Evolutionary conservation across 2,797 vertebrate genomes (phyloP), one percentile per base, ranked within the genome.

Genomic region (Manis javanica): DNA sequence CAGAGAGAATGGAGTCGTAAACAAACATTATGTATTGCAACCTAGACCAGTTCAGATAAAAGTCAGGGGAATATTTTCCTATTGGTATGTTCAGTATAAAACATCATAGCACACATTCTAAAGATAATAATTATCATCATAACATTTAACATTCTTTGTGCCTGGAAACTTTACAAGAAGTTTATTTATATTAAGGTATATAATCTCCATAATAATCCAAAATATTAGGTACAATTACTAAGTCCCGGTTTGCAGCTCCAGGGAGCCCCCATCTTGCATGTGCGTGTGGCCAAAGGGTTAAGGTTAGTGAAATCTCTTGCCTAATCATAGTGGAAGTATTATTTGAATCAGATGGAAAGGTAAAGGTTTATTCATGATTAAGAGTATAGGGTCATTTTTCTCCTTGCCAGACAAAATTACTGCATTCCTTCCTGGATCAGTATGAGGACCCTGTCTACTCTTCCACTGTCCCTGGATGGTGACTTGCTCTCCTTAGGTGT

Each of bases 111-210:
- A 34, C 7, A 19, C 15, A 66, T 72, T 81, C 64, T 71, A 66
- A 90, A 96, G 89, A 57, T 61, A 75, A 78, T 68, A 92, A 92
- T 68, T 66, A 12, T 19, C 10, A 49, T 74, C 14, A 57, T 75
- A 92, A 49, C 42, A 37, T 72, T 57, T 68, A 66, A 39, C 24
- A 34, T 53, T 74, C 53, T 59, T 71, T 29, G 31, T 69, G 7
- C 10, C 31, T 72, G 16, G 19, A 39, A 64, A 16, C 13, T 81
- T 82, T 59, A 31, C 63, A 57, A 84, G 18, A 81, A 31, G 7
- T 31, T 31, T 78, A 90, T 95, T 86, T 53, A 24, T 78, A 89
- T 72, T 55, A 46, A 77, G 14, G 37, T 4, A 24, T 37, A 31
- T 57, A 57, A 55, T 69, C 26, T 72, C 4, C 34, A n/a, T 57